These are phyloP conservation scores for Brachionus rotundiformis DNA, from an alignment of 1,140 invertebrate genomes.

Conservation along the genomic window DNA sequence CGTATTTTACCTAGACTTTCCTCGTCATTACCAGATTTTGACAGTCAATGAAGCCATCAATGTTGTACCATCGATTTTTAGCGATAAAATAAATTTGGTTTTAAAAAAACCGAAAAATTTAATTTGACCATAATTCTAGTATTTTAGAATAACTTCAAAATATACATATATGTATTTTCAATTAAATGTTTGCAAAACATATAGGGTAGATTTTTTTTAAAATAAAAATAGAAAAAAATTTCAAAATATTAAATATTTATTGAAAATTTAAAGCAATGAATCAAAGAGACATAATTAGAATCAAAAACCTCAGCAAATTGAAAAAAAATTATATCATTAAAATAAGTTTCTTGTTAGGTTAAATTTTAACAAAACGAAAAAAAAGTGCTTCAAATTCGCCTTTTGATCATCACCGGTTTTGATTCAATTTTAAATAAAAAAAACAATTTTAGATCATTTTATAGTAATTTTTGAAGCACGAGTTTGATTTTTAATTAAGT, in stretches of 20 bases:
- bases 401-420: constrained; percentile 11
- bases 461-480: background rate
- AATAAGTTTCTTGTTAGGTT: background rate
- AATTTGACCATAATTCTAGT: too few relatives aligned
- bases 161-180: too few relatives aligned
- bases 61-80: too few relatives aligned
- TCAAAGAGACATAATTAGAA: background rate
- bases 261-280: background rate
- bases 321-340: background rate
- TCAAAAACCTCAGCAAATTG: background rate
- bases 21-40: too few relatives aligned
- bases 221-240: too few relatives aligned
- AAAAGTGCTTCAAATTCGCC: constrained; percentile 9
- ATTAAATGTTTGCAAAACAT: too few relatives aligned
- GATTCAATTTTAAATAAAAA: constrained; percentile 11
- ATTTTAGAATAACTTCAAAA: too few relatives aligned
- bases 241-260: background rate
- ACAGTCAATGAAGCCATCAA: too few relatives aligned
- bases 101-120: too few relatives aligned
- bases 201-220: too few relatives aligned
- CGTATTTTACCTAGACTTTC: too few relatives aligned
- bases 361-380: background rate
- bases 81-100: too few relatives aligned
- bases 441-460: background rate
- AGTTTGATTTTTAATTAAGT: background rate